A percentile compares a stretch with the other conserved stretches of the same genome.
Evolutionary conservation across 2,113 vertebrate species (phyloP).

Genomic region (Leucopternis melanops): DNA sequence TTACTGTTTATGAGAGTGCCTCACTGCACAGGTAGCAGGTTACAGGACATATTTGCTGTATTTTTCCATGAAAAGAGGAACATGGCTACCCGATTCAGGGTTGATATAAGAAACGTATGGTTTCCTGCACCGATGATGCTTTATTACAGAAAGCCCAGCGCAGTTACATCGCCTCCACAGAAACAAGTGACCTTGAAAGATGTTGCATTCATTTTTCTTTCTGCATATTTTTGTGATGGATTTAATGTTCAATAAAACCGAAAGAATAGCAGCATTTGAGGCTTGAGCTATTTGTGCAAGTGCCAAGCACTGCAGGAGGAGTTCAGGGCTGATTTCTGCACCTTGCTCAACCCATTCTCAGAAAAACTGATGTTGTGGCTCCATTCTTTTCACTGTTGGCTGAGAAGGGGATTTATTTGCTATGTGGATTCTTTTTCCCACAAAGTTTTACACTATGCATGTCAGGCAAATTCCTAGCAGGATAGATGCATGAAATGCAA

Average conservation of each 20-base stretch:
- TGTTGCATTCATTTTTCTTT: neutral
- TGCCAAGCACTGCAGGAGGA: neutral
- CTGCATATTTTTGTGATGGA: neutral
- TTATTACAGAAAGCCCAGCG: neutral
- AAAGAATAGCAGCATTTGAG: neutral
- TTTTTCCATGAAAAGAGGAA: neutral
- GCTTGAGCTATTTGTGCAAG: neutral
- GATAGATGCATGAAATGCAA: neutral
- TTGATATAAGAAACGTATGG: rapidly evolving
- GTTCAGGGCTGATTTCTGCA: neutral
- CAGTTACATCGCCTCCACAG: neutral
- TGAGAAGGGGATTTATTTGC: neutral
- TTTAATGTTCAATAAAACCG: constrained; percentile 16
- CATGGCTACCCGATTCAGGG: rapidly evolving
- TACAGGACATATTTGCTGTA: neutral
- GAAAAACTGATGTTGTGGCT: neutral
- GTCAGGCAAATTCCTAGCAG: neutral
- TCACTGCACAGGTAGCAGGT: neutral
- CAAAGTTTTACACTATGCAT: neutral
- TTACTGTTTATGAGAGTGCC: neutral
- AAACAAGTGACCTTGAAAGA: neutral
- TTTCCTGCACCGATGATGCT: neutral
- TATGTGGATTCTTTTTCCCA: neutral
- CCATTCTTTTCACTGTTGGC: neutral
- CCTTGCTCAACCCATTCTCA: neutral